These are phyloP conservation scores for Hoplias malabaricus DNA, from an alignment of 2,113 vertebrate genomes.

Conservation along the genomic window DNA sequence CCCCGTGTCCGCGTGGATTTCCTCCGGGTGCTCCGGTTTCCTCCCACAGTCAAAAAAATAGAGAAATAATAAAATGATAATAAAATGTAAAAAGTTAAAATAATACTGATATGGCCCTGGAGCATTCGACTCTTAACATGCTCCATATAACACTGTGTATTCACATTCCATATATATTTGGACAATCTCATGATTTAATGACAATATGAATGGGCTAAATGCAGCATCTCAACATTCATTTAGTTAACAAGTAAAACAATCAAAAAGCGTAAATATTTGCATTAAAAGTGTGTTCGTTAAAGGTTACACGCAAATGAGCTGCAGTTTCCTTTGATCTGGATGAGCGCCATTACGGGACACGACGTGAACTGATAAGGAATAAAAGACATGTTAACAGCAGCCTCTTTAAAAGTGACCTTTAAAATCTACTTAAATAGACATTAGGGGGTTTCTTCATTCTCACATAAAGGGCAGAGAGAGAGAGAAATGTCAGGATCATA, in stretches of 20 bases:
- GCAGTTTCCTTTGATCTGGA: neutral
- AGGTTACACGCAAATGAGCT: neutral
- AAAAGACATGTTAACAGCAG: neutral
- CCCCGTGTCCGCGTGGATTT: too few species aligned
- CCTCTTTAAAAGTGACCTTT: constrained; percentile 18
- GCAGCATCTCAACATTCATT: neutral
- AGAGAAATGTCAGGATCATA: neutral
- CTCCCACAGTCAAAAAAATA: too few species aligned
- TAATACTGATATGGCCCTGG: too few species aligned
- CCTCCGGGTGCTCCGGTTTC: too few species aligned
- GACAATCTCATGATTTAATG: neutral
- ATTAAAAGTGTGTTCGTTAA: neutral
- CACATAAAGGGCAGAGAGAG: neutral
- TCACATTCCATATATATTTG: neutral
- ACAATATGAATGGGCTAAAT: neutral
- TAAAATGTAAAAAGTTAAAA: too few species aligned
- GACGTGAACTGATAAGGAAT: neutral
- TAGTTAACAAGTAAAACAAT: neutral
- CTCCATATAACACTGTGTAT: too few species aligned
- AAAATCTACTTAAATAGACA: constrained; percentile 4
- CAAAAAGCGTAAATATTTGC: neutral
- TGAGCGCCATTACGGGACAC: neutral
- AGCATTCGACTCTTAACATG: too few species aligned
- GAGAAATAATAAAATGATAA: too few species aligned
- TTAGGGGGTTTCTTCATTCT: constrained; percentile 22